Conservation (phyloP, 2,113 vertebrate species). For the Protobothrops flavoviridis region DNA sequence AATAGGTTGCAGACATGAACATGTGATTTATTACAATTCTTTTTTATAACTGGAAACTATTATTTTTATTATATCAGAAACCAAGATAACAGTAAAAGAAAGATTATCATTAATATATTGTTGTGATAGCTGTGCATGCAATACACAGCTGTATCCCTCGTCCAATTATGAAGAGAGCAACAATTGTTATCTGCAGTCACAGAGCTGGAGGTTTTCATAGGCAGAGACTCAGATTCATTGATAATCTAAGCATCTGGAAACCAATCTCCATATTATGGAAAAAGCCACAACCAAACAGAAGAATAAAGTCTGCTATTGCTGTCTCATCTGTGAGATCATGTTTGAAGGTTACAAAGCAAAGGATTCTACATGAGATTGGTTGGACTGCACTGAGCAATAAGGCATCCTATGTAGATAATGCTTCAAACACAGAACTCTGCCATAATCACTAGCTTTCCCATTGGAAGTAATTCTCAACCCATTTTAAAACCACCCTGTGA, state of each 20-base stretch:
- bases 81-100: not conserved
- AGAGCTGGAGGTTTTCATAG: not conserved
- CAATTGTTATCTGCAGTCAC: not conserved
- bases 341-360: not conserved
- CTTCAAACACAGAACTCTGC: not conserved
- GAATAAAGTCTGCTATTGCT: not conserved
- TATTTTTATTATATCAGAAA: not conserved
- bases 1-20: not conserved
- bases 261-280: not conserved
- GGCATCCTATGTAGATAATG: not conserved
- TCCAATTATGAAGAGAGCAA: not conserved
- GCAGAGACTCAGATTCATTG: not conserved
- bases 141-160: not conserved
- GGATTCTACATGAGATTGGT: not conserved
- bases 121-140: not conserved
- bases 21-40: not conserved
- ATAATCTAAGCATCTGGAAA: not conserved
- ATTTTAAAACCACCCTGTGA: not conserved
- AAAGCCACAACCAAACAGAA: not conserved
- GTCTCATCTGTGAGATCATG: not conserved
- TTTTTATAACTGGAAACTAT: not conserved
- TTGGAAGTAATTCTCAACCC: not conserved
- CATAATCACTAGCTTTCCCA: not conserved
- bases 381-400: not conserved
- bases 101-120: not conserved